phyloP scores from a whole-genome alignment of 2,888 invertebrate species.

The Tenthredo notha region DNA sequence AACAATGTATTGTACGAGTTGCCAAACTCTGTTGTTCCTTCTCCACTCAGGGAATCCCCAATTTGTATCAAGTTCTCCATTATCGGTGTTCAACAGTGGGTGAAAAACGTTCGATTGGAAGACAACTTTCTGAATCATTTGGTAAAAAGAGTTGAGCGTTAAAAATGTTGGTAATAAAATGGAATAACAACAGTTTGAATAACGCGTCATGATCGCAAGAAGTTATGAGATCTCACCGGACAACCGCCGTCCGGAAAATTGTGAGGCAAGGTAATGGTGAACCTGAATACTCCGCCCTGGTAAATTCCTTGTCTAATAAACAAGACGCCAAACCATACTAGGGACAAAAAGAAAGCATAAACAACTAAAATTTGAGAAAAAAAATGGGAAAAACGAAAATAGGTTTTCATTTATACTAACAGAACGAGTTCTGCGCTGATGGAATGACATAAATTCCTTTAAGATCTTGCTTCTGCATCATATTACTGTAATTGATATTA shows the following conservation, averaged over 20 bases:
- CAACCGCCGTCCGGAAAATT: constrained; percentile 92
- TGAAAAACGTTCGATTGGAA: constrained; percentile 93
- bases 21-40: constrained; percentile 88
- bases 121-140: constrained; percentile 84
- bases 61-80: constrained; percentile 88
- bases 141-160: neutral
- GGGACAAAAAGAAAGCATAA: constrained; percentile 61
- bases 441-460: constrained; percentile 96
- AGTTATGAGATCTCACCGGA: constrained; percentile 84
- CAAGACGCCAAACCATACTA: constrained; percentile 95
- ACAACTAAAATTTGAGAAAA: too few species aligned
- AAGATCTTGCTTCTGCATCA: constrained; percentile 91
- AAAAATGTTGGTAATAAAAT: constrained; percentile 14
- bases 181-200: neutral
- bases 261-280: constrained; percentile 91
- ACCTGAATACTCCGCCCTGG: constrained; percentile 94
- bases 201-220: neutral
- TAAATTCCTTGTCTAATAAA: constrained; percentile 94
- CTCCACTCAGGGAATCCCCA: constrained; percentile 94
- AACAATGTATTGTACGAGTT: constrained; percentile 91
- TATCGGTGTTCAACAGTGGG: constrained; percentile 89
- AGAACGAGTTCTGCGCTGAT: constrained; percentile 89
- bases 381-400: constrained; percentile 15
- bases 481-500: constrained; percentile 83
- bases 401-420: constrained; percentile 81